Evolutionary conservation across 2,888 invertebrate species (phyloP), one percentile per base, ranked within the genome.

Genomic region (Rhodophaea formosa): DNA sequence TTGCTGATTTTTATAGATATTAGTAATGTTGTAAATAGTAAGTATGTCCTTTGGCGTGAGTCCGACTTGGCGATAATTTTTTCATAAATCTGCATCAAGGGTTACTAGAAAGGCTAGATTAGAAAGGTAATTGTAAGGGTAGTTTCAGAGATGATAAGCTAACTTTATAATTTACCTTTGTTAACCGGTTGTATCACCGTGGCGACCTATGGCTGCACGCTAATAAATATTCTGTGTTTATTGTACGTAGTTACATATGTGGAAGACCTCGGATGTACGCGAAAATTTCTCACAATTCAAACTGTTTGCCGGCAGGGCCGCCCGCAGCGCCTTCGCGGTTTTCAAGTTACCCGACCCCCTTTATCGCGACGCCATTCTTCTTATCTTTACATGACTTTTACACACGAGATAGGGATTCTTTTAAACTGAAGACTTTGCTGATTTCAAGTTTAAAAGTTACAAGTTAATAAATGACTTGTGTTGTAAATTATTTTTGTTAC

Each of bases 271-370:
- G 39, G 39, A 39, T 39, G 12, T 12, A 39, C 12, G 35, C 35
- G 39, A 39, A n/a, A 39, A 39, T 39, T 39, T 39, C 39, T 39
- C 39, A 39, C 39, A 39, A 39, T 39, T 39, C 39, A 39, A 39
- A 39, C 39, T 10, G 39, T 39, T 39, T 39, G 39, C 39, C 10
- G n/a, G 39, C 39, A 39, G 39, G 39, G 39, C 16, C 52, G 35
- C 35, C 39, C 39, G 35, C 52, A 52, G 52, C 16, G 52, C 10
- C 52, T 39, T 39, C 35, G 52, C 17, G 52, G 52, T 52, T 52
- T 52, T 16, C 52, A 52, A 52, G 35, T 52, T 52, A 15, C 39
- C 15, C 15, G 51, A 51, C 35, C 52, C 23, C 29, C 23, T 47
- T 47, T 47, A 47, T 30, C 47, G 30, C 47, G 47, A 8, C 47